phyloP scores from a whole-genome alignment of 2,113 vertebrate species.

The Elephas maximus region DNA sequence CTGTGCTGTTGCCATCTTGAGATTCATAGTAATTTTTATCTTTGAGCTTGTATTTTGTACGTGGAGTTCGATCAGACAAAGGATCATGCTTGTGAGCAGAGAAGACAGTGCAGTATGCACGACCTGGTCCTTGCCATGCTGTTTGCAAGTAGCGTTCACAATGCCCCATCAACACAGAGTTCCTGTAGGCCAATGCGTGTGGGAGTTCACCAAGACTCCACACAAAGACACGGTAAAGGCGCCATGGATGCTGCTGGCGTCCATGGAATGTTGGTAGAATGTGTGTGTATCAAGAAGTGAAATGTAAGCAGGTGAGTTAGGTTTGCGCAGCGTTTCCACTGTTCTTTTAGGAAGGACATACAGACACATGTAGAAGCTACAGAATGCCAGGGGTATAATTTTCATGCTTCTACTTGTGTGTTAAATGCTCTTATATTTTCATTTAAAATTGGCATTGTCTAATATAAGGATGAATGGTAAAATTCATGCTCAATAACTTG shows the following conservation, averaged over 20 bases:
- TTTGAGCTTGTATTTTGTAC: background rate
- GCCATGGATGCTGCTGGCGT: background rate
- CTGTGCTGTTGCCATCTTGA: background rate
- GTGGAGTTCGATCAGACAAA: too few species aligned
- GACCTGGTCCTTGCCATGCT: too few species aligned
- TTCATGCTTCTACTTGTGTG: background rate
- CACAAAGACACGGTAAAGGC: background rate
- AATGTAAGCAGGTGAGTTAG: too few species aligned
- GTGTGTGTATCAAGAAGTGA: too few species aligned
- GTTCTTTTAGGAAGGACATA: background rate
- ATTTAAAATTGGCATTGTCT: background rate
- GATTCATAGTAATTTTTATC: too few species aligned
- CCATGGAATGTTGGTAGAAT: background rate
- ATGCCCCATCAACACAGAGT: fast-evolving
- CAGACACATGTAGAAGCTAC: fast-evolving
- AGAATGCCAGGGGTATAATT: background rate
- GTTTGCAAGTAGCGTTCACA: fast-evolving
- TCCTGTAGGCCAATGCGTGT: fast-evolving
- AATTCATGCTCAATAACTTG: background rate
- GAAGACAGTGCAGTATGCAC: fast-evolving
- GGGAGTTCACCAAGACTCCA: too few species aligned
- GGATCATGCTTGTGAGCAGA: background rate
- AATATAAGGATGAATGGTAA: background rate
- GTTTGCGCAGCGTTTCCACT: background rate
- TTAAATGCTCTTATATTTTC: too few species aligned